Evolutionary conservation across 2,797 vertebrate species (phyloP).

Genomic region (Bryconaethiops microstoma): DNA sequence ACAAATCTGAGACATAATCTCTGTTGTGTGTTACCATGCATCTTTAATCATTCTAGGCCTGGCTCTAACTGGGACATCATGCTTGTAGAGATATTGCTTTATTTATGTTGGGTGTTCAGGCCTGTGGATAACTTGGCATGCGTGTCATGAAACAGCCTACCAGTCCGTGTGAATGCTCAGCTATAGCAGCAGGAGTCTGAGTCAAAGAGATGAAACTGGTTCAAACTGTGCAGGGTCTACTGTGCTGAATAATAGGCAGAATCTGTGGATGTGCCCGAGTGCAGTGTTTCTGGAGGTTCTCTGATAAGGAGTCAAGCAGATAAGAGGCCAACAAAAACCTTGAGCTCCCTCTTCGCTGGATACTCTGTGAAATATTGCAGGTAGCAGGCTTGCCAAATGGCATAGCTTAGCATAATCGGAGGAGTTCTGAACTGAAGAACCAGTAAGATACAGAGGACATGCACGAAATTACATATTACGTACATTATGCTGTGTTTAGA

Average conservation of each 20-base stretch:
- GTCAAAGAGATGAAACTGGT: slow-evolving; percentile 32
- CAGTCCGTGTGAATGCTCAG: neutral
- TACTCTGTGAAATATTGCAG: neutral
- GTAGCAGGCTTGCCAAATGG: neutral
- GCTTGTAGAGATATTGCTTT: neutral
- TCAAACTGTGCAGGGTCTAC: neutral
- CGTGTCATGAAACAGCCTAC: neutral
- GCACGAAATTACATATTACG: neutral
- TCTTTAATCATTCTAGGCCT: neutral
- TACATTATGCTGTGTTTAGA: neutral
- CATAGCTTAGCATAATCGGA: neutral
- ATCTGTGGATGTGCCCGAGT: slow-evolving; percentile 37
- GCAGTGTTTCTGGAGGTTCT: slow-evolving; percentile 26
- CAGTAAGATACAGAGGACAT: neutral
- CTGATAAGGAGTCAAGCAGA: slow-evolving; percentile 49
- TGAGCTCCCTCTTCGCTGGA: slow-evolving; percentile 1
- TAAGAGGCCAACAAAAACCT: slow-evolving; percentile 7
- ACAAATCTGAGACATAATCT: neutral
- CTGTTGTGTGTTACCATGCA: neutral
- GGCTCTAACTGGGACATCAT: neutral
- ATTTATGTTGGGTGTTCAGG: neutral
- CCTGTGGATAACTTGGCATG: neutral
- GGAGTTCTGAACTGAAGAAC: neutral
- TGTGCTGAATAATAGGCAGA: slow-evolving; percentile 7
- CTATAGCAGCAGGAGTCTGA: slow-evolving; percentile 21